These are phyloP conservation scores for Pediacus dermestoides DNA, from an alignment of 2,888 invertebrate genomes.

Conservation along the genomic window DNA sequence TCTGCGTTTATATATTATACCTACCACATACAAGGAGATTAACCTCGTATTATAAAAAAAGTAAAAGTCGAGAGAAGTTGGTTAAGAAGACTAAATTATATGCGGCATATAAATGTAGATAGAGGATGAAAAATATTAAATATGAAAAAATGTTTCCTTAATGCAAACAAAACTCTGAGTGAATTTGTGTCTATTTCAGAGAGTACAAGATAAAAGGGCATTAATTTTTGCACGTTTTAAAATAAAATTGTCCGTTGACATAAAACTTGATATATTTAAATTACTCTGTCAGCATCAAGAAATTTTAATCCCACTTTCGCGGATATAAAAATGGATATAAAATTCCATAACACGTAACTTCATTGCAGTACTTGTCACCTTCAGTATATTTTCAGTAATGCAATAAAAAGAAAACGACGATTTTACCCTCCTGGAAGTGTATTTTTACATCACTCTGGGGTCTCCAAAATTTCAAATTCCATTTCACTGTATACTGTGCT, in stretches of 20 bases:
- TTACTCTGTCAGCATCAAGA: constrained; percentile 45
- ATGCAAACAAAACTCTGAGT: too few species aligned
- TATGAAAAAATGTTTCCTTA: too few species aligned
- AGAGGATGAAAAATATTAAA: too few species aligned
- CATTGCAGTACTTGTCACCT: constrained; percentile 49
- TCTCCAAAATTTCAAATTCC: constrained; percentile 52
- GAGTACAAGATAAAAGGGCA: constrained; percentile 5
- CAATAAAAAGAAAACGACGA: constrained; percentile 50
- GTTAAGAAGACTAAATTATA: too few species aligned
- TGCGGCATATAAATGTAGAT: too few species aligned
- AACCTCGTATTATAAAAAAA: too few species aligned
- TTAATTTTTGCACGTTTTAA: constrained; percentile 5
- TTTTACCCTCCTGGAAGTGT: constrained; percentile 48
- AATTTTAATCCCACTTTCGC: constrained; percentile 49
- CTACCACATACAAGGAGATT: too few species aligned
- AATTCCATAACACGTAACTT: constrained; percentile 50
- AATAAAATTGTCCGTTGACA: constrained; percentile 14
- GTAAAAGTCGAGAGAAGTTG: too few species aligned
- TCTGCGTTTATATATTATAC: too few species aligned
- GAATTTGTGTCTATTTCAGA: too few species aligned
- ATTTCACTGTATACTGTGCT: constrained; percentile 42
- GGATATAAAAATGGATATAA: constrained; percentile 50
- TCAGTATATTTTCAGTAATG: constrained; percentile 49
- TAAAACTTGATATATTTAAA: constrained; percentile 46
- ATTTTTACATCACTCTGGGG: constrained; percentile 53